Evolutionary conservation across 2,888 invertebrate genomes (phyloP), one percentile per base, ranked within the genome.

Genomic region (Stegana nigrithorax): DNA sequence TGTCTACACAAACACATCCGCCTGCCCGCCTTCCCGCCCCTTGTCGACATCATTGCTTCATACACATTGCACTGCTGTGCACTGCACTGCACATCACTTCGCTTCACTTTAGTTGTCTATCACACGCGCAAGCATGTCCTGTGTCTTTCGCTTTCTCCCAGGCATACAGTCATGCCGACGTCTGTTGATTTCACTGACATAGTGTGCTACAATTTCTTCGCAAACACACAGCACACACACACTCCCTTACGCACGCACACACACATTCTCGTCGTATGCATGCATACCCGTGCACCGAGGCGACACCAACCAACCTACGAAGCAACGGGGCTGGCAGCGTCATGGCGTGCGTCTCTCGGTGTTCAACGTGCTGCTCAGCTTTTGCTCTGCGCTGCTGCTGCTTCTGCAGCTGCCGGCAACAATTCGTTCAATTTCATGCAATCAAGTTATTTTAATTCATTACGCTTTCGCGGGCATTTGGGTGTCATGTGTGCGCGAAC

Each of bases 361-460:
- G n/a, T n/a, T n/a, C n/a, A n/a, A n/a, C n/a, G n/a, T n/a, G n/a
- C n/a, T n/a, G n/a, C n/a, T n/a, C n/a, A n/a, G n/a, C 62, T 50
- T 57, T 67, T 53, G 44, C 66, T 59, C n/a, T n/a, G n/a, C 59
- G 59, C 10, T 36, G 36, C 3, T n/a, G 51, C 39, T 26, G 36
- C 12, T 27, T 12, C 60, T 55, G 59, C 59, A 10, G 29, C 61
- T 32, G 55, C 25, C 62, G 67, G 64, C 73, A 79, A 70, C 80
- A 79, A 75, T 76, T 79, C 78, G 72, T 76, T 75, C 80, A 76
- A 76, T 76, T 76, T 73, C 67, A 72, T 73, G 76, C 76, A 80
- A 76, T 76, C 80, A 80, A 80, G 78, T 76, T 80, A 76, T 76
- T 76, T 76, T 78, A 76, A 76, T 76, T 76, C 76, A 76, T 76